Base-by-base conservation (phyloP, 2,113 vertebrate genomes). In the Bothrops jararaca region DNA sequence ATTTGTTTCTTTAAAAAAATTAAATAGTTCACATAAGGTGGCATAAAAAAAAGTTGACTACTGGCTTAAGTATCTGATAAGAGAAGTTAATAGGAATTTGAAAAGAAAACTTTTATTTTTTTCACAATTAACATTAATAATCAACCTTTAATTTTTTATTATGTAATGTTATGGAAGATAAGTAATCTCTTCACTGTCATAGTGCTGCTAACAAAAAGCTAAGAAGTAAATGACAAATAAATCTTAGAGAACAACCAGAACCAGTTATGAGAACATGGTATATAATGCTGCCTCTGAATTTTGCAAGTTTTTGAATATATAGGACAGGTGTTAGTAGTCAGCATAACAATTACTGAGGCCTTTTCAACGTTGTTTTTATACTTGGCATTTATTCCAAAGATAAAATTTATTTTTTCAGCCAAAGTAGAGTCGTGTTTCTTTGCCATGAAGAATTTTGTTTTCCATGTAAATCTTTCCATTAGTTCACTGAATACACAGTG, bases 401-500 rank as follows among this genome's bases (percentile, higher is more conserved):
- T 45, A 92, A 92, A 52, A 48, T 24, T 23, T 1, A 54, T 93
- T 2, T 29, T 91, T 91, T 85, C 86, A 23, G 15, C 26, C 88
- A 50, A n/a, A 88, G 34, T n/a, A 22, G 26, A 58, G 9, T 20
- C 0, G 0, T 2, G 56, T 60, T 85, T 50, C 5, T 50, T 42
- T 64, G 58, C 52, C n/a, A 23, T 69, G 34, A 50, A 88, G n/a
- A 92, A 5, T 2, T 53, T 87, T 15, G 7, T 24, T 22, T n/a
- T 48, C 18, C 52, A 48, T 85, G 52, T 92, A 86, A 89, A 60
- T 64, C 45, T 93, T 95, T 74, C 29, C 45, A 48, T 48, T 48
- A 48, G 1, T 39, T 5, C 58, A 86, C 23, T 93, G 92, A 50
- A 93, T 39, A 57, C 42, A 86, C 45, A 39, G 0, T 10, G 29